Percentiles rank a stretch among this genome's conserved stretches.
These are phyloP conservation scores for Cassiopea andromeda DNA, from an alignment of 30 jellyfish, hydroid and myxozoan species.

Conservation along the genomic window DNA sequence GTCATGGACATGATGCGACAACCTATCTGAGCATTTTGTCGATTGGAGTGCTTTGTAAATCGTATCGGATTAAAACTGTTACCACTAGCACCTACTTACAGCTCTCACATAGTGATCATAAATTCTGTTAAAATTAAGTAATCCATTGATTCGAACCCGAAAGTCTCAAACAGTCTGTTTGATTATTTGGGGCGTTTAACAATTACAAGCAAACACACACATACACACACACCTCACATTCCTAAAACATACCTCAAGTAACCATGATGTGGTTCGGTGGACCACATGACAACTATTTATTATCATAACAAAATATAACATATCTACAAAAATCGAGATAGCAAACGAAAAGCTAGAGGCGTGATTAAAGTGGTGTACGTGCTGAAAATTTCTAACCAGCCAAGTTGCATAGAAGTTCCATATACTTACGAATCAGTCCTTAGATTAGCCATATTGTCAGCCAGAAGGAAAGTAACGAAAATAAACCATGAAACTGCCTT, in stretches of 20 bases:
- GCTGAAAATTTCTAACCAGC: too few relatives aligned
- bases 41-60: not conserved
- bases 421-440: too few relatives aligned
- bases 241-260: not conserved
- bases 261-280: conserved; percentile 3
- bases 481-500: too few relatives aligned
- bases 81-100: not conserved
- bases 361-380: not conserved
- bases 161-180: too few relatives aligned
- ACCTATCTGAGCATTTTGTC: not conserved
- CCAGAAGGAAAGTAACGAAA: too few relatives aligned
- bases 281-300: not conserved
- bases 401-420: too few relatives aligned
- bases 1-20: not conserved
- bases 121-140: too few relatives aligned
- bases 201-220: too few relatives aligned
- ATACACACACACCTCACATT: too few relatives aligned
- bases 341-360: not conserved
- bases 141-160: too few relatives aligned
- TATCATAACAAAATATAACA: conserved; percentile 3
- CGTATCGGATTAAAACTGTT: not conserved
- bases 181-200: too few relatives aligned
- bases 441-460: too few relatives aligned
- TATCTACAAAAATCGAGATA: conserved; percentile 2
- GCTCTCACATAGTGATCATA: not conserved